A percentile compares a stretch with the other conserved stretches of the same genome.
Evolutionary conservation across 1,140 invertebrate species (phyloP).

Genomic region (Drosophila ficusphila): DNA sequence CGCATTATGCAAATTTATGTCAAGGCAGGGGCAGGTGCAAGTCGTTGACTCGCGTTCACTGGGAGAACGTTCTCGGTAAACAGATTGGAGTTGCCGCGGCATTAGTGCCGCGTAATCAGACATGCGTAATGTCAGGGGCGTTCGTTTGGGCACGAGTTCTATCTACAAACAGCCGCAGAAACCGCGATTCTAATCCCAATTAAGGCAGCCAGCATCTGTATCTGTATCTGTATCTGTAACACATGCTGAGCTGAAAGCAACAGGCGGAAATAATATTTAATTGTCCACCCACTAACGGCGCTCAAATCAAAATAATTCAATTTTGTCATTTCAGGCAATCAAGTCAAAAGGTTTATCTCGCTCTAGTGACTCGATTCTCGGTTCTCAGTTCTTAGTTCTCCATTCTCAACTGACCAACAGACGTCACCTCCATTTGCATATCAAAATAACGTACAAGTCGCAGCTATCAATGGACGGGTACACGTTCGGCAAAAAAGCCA

Average conservation of each 20-base stretch:
- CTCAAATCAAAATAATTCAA: slow-evolving; percentile 83
- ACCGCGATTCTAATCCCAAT: slow-evolving; percentile 35
- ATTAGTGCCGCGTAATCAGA: slow-evolving; percentile 24
- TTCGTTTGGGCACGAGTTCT: slow-evolving; percentile 19
- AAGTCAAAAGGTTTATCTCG: slow-evolving; percentile 69
- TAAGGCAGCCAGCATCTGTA: slow-evolving; percentile 31
- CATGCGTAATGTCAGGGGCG: slow-evolving; percentile 59
- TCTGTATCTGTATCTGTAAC: slow-evolving; percentile 8
- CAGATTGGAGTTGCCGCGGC: slow-evolving; percentile 8
- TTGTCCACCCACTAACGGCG: slow-evolving; percentile 76
- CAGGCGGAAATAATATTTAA: slow-evolving; percentile 79
- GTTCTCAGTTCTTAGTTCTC: neutral
- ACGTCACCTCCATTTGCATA: slow-evolving; percentile 47
- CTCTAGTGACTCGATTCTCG: slow-evolving; percentile 39
- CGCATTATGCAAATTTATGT: slow-evolving; percentile 66
- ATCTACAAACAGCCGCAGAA: neutral
- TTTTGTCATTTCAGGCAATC: slow-evolving; percentile 82
- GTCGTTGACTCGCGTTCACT: slow-evolving; percentile 51
- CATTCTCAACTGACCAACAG: slow-evolving; percentile 24
- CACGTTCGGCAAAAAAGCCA: slow-evolving; percentile 2
- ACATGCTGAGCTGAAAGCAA: slow-evolving; percentile 31
- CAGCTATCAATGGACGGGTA: slow-evolving; percentile 28
- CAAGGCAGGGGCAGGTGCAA: slow-evolving; percentile 52
- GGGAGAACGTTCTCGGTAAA: slow-evolving; percentile 26
- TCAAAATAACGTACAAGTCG: slow-evolving; percentile 19